phyloP scores from a whole-genome alignment of 1,140 invertebrate genomes.

The Diachasma alloeum region DNA sequence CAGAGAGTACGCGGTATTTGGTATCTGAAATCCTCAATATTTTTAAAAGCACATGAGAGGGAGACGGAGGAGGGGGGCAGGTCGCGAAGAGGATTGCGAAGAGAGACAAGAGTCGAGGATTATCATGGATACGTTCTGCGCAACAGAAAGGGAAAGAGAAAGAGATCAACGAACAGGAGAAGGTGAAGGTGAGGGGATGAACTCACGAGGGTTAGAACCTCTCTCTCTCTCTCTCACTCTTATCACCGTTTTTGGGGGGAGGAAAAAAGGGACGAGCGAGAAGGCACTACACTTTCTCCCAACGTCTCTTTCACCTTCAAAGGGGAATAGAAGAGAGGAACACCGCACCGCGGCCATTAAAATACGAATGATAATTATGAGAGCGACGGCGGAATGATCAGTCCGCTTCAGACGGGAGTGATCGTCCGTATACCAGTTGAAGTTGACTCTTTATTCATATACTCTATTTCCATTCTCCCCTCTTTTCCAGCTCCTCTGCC shows the following conservation, averaged over 20 bases:
- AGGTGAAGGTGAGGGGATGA: conserved; percentile 10
- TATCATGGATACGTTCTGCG: conserved; percentile 7
- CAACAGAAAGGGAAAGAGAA: not conserved
- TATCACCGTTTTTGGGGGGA: not conserved
- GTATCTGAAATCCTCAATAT: conserved; percentile 66
- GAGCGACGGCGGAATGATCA: conserved; percentile 62
- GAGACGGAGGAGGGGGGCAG: conserved; percentile 12
- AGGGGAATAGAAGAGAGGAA: conserved; percentile 39
- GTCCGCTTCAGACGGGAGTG: conserved; percentile 51
- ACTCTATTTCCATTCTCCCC: conserved; percentile 18
- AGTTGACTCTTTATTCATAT: conserved; percentile 15
- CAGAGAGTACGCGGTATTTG: conserved; percentile 45
- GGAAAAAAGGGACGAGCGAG: not conserved
- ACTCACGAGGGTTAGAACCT: not conserved
- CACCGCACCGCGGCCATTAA: conserved; percentile 58
- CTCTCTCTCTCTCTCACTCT: conserved; percentile 5
- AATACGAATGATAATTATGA: conserved; percentile 66
- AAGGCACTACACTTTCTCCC: conserved; percentile 15
- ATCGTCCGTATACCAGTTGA: conserved; percentile 56
- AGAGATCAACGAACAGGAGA: not conserved
- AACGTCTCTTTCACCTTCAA: conserved; percentile 56
- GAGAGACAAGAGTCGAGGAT: conserved; percentile 11
- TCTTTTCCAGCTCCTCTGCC: not conserved
- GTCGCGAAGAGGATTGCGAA: conserved; percentile 39
- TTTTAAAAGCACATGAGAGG: conserved; percentile 59